Percentiles rank a stretch among this genome's conserved stretches.
phyloP scores from a whole-genome alignment of 2,113 vertebrate genomes.

The Bos indicus region DNA sequence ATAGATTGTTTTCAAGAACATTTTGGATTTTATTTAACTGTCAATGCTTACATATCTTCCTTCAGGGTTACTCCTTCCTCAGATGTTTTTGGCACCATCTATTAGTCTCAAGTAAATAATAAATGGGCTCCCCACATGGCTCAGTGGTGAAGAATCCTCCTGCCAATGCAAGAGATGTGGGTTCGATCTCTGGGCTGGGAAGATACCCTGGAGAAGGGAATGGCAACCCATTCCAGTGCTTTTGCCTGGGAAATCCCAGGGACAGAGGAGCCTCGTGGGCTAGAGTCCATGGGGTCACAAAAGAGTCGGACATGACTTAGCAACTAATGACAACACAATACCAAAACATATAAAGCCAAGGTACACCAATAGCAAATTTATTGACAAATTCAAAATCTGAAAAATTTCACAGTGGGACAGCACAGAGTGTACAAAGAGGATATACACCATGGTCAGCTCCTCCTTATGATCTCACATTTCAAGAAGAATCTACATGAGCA shows the following conservation, averaged over 20 bases:
- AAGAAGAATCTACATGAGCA: not conserved
- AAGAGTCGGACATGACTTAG: rapidly evolving
- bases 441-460: not conserved
- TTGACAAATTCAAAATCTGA: not conserved
- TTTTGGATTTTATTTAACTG: not conserved
- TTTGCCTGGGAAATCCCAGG: not conserved
- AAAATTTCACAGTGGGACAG: not conserved
- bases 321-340: not conserved
- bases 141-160: not conserved
- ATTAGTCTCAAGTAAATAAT: not conserved
- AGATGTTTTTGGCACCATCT: not conserved
- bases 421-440: not conserved
- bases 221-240: not conserved
- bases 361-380: not conserved
- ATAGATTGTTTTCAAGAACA: not conserved
- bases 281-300: not conserved
- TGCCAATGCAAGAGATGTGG: not conserved
- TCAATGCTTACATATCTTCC: not conserved
- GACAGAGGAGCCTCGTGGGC: not conserved
- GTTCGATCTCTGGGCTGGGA: not conserved
- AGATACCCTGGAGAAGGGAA: not conserved
- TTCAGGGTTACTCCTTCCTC: not conserved
- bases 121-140: not conserved
- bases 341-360: not conserved
- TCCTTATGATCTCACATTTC: not conserved